Conservation (phyloP, 2,113 vertebrate species). For the Camelus dromedarius region DNA sequence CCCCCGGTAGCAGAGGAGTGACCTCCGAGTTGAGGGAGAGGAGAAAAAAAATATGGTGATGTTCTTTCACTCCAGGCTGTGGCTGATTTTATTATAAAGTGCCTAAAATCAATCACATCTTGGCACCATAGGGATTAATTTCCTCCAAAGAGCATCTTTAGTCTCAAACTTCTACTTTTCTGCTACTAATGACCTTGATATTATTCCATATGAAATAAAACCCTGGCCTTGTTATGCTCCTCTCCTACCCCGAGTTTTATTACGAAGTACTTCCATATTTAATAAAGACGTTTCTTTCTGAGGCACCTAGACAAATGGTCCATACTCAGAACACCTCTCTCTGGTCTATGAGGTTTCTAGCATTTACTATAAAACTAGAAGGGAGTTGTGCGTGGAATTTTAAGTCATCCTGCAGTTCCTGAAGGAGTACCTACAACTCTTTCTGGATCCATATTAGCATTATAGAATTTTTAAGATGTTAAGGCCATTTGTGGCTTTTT, state of each 20-base stretch:
- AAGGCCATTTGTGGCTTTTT: neutral
- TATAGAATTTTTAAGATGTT: neutral
- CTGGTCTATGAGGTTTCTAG: neutral
- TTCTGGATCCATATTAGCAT: neutral
- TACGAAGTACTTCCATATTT: neutral
- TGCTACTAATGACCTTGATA: neutral
- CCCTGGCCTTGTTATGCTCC: neutral
- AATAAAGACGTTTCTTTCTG: neutral
- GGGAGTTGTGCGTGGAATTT: neutral
- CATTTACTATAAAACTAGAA: neutral
- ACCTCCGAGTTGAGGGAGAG: neutral
- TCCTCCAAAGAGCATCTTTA: neutral
- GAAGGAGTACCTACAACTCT: neutral
- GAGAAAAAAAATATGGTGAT: neutral
- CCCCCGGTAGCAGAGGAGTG: neutral
- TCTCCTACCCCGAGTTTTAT: neutral
- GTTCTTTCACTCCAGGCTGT: neutral
- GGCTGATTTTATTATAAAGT: neutral
- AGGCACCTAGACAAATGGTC: neutral
- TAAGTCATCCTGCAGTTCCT: neutral
- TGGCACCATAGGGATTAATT: neutral
- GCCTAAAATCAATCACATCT: neutral
- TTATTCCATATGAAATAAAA: neutral
- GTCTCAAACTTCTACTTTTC: neutral
- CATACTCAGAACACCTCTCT: neutral